These are phyloP conservation scores for Cranoglanis bouderius DNA, from an alignment of 2,113 vertebrate genomes.

Conservation along the genomic window DNA sequence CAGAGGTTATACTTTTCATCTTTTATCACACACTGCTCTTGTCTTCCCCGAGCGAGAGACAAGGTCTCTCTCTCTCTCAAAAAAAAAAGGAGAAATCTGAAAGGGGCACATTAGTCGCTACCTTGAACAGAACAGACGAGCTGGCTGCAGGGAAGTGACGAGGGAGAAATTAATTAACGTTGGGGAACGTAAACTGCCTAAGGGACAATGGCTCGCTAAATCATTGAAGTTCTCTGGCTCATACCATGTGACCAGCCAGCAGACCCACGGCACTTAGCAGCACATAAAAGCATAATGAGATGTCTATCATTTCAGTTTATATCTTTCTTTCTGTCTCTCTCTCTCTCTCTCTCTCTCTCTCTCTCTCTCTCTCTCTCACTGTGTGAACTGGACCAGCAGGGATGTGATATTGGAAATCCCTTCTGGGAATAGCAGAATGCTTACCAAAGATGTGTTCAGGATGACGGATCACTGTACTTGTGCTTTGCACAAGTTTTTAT, in stretches of 20 bases:
- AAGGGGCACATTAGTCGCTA: slow-evolving; percentile 36
- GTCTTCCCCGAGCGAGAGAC: not conserved
- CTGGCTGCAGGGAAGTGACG: slow-evolving; percentile 58
- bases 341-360: slow-evolving; percentile 42
- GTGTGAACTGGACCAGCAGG: slow-evolving; percentile 50
- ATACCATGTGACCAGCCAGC: slow-evolving; percentile 59
- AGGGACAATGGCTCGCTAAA: slow-evolving; percentile 54
- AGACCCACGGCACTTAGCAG: slow-evolving; percentile 56
- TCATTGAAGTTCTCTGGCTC: slow-evolving; percentile 56
- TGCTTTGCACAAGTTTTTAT: slow-evolving; percentile 9
- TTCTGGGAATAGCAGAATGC: slow-evolving; percentile 57
- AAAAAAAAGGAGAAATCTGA: slow-evolving; percentile 33
- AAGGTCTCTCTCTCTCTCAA: not conserved
- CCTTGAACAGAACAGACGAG: slow-evolving; percentile 51
- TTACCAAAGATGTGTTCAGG: slow-evolving; percentile 41
- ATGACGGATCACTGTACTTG: not conserved
- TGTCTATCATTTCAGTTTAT: slow-evolving; percentile 58
- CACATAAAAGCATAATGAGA: slow-evolving; percentile 72
- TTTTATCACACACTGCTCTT: not conserved
- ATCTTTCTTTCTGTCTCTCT: slow-evolving; percentile 51
- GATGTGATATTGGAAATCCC: slow-evolving; percentile 63
- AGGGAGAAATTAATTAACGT: slow-evolving; percentile 70
- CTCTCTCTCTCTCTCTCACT: slow-evolving; percentile 40
- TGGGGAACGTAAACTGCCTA: slow-evolving; percentile 53
- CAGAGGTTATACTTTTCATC: slow-evolving; percentile 4